Percentiles rank a stretch among this genome's conserved stretches.
Conservation (phyloP, 53 echinoderm and acorn worm species). For the Crossaster papposus region DNA sequence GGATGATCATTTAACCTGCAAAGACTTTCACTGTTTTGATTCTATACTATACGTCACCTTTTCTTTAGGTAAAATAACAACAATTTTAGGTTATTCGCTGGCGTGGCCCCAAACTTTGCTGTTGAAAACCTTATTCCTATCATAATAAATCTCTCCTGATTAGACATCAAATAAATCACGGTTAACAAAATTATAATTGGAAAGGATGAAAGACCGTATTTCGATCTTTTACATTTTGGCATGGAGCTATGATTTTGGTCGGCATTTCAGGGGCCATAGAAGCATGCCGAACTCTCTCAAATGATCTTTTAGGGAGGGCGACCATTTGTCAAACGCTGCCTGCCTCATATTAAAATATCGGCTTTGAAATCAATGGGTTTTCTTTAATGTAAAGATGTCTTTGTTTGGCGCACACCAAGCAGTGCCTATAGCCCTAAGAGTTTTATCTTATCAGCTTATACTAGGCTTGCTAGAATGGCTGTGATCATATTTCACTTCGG, state of each 20-base stretch:
- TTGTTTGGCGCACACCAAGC: neutral
- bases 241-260: too few species aligned
- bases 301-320: neutral
- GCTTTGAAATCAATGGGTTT: neutral
- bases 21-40: too few species aligned
- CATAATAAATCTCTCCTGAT: neutral
- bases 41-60: too few species aligned
- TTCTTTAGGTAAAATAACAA: neutral
- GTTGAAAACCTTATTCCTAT: neutral
- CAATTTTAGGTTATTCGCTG: neutral
- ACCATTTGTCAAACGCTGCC: slow-evolving; percentile 33
- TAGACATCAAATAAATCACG: neutral
- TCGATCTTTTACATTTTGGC: slow-evolving; percentile 3
- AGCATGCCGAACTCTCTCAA: neutral
- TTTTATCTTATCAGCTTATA: neutral
- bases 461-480: too few species aligned
- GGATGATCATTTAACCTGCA: too few species aligned
- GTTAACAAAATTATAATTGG: neutral
- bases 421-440: neutral
- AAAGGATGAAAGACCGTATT: neutral
- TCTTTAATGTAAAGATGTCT: neutral
- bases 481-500: too few species aligned
- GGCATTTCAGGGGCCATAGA: neutral
- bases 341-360: neutral
- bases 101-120: neutral